phyloP scores from a whole-genome alignment of 2,797 vertebrate species.

The Clarias laeviceps region DNA sequence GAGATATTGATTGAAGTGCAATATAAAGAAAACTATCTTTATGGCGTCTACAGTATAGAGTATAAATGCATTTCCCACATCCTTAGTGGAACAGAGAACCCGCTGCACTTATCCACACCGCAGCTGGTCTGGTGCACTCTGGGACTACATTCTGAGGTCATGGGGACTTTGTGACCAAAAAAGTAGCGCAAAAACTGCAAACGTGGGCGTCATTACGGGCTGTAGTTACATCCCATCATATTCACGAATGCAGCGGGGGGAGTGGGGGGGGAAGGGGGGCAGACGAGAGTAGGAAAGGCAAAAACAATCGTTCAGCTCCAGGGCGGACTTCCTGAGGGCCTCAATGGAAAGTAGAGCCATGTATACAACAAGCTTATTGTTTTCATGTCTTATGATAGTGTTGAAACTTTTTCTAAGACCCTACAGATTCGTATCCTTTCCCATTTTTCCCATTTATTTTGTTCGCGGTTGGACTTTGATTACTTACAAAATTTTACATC shows the following conservation, averaged over 20 bases:
- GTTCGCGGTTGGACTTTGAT: neutral
- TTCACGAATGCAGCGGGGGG: constrained; percentile 35
- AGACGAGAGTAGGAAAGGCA: constrained; percentile 47
- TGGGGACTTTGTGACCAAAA: constrained; percentile 45
- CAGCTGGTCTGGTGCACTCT: constrained; percentile 55
- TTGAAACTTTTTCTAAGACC: neutral
- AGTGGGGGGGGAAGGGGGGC: constrained; percentile 16
- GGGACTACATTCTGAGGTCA: constrained; percentile 26
- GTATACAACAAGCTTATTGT: constrained; percentile 52
- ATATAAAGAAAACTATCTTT: too few species aligned
- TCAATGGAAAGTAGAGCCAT: constrained; percentile 56
- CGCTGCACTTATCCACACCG: constrained; percentile 11
- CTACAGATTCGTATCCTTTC: neutral
- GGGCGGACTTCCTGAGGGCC: constrained; percentile 52
- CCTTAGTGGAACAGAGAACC: constrained; percentile 53
- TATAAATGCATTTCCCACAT: constrained; percentile 64
- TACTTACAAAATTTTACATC: neutral
- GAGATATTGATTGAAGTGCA: too few species aligned
- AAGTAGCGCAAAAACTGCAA: constrained; percentile 51
- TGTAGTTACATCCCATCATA: constrained; percentile 28
- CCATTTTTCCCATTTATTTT: neutral
- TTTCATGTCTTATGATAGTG: constrained; percentile 18
- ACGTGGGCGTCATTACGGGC: constrained; percentile 36
- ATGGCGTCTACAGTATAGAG: too few species aligned
- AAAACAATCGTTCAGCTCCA: constrained; percentile 55